Percentiles rank a stretch among this genome's conserved stretches.
phyloP scores from a whole-genome alignment of 2,113 vertebrate genomes.

The Scalopus aquaticus region DNA sequence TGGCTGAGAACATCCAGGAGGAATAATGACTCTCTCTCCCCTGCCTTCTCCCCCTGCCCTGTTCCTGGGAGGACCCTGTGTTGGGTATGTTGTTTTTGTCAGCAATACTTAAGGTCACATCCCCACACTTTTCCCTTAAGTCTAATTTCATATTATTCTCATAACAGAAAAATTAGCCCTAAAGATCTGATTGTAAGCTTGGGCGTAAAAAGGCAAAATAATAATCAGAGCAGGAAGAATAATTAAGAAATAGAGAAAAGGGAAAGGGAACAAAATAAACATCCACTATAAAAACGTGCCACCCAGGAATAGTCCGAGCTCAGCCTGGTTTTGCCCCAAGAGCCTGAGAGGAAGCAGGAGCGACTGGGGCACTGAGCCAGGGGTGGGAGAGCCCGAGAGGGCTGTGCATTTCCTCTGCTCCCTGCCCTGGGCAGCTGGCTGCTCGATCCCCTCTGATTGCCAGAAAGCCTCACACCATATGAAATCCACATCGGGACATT shows the following conservation, averaged over 20 bases:
- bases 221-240: neutral
- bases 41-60: neutral
- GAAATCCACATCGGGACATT: neutral
- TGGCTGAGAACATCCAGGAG: neutral
- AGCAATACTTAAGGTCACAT: neutral
- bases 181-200: neutral
- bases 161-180: neutral
- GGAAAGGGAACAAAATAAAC: neutral
- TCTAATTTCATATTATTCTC: neutral
- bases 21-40: fast-evolving
- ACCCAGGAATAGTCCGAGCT: neutral
- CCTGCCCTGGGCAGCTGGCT: neutral
- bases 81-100: neutral
- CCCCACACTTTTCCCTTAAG: neutral
- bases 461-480: neutral
- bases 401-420: fast-evolving
- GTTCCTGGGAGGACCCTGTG: neutral
- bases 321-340: neutral
- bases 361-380: fast-evolving
- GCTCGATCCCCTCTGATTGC: neutral
- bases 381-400: neutral
- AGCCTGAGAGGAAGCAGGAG: neutral
- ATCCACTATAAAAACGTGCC: neutral
- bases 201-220: neutral
- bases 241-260: neutral